These are phyloP conservation scores for Salarias fasciatus DNA, from an alignment of 2,797 vertebrate genomes.

Conservation along the genomic window DNA sequence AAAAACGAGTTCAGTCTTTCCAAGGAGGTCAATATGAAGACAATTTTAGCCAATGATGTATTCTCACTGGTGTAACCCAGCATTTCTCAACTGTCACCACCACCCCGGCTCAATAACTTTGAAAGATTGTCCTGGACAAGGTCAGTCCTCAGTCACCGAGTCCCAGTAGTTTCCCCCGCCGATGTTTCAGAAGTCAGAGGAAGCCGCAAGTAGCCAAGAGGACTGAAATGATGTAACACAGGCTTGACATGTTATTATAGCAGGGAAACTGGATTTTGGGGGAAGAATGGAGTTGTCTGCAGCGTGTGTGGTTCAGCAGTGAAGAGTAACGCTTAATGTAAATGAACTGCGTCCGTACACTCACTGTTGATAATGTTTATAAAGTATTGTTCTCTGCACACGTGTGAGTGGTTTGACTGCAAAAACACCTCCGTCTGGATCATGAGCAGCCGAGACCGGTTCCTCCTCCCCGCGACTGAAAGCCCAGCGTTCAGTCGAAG, in stretches of 20 bases:
- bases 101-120: slow-evolving; percentile 83
- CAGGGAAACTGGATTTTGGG: slow-evolving; percentile 25
- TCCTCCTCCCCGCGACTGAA: too few species aligned
- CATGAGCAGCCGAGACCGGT: too few species aligned
- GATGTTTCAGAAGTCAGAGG: slow-evolving; percentile 49
- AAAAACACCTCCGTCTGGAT: too few species aligned
- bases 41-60: slow-evolving; percentile 75
- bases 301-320: slow-evolving; percentile 1
- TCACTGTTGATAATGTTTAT: too few species aligned
- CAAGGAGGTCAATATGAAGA: slow-evolving; percentile 78
- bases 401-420: too few species aligned
- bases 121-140: slow-evolving; percentile 81
- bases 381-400: too few species aligned
- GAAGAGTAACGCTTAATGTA: too few species aligned
- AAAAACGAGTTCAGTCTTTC: slow-evolving; percentile 73
- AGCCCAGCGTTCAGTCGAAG: too few species aligned
- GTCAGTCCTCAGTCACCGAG: slow-evolving; percentile 77
- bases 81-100: slow-evolving; percentile 81
- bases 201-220: slow-evolving; percentile 47
- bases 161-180: slow-evolving; percentile 62
- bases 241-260: slow-evolving; percentile 11
- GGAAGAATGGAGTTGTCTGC: slow-evolving; percentile 21
- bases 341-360: too few species aligned
- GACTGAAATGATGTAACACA: slow-evolving; percentile 47
- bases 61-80: slow-evolving; percentile 60